phyloP scores from a whole-genome alignment of 2,797 vertebrate species.

The Hyperoplus immaculatus region DNA sequence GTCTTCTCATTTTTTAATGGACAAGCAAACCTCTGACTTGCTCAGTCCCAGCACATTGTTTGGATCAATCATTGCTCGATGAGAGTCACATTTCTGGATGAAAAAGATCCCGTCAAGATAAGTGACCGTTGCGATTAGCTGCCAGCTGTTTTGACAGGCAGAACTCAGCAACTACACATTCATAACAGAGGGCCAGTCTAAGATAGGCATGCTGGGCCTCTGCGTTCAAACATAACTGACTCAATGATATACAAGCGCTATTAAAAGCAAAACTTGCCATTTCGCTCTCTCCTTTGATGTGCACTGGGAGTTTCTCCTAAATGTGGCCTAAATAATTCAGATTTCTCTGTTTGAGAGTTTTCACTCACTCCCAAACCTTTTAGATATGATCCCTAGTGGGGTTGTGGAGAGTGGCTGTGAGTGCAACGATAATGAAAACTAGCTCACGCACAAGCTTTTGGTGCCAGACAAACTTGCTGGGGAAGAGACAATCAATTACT shows the following conservation, averaged over 20 bases:
- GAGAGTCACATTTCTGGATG: constrained; percentile 56
- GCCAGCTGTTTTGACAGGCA: constrained; percentile 68
- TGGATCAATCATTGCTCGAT: constrained; percentile 59
- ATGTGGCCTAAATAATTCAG: not conserved
- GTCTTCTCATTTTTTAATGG: constrained; percentile 1
- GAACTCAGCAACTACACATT: constrained; percentile 45
- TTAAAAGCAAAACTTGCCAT: constrained; percentile 4
- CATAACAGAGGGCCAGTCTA: constrained; percentile 14
- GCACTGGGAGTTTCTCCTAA: constrained; percentile 4
- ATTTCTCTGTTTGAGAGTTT: constrained; percentile 21
- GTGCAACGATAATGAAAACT: constrained; percentile 40
- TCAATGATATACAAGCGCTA: constrained; percentile 7
- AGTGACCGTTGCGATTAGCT: constrained; percentile 7
- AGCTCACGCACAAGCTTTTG: not conserved
- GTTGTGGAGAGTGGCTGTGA: constrained; percentile 25
- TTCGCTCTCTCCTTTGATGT: constrained; percentile 16
- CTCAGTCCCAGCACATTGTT: constrained; percentile 34
- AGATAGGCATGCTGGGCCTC: constrained; percentile 21
- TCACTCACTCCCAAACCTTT: not conserved
- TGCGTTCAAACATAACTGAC: constrained; percentile 19
- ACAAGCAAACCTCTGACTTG: constrained; percentile 18
- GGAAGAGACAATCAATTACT: constrained; percentile 67
- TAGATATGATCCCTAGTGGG: not conserved
- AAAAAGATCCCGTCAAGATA: constrained; percentile 52
- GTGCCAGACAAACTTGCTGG: constrained; percentile 35